Conservation (phyloP, 37 sponge, comb jelly and placozoan species). For the Geodia barretti region DNA sequence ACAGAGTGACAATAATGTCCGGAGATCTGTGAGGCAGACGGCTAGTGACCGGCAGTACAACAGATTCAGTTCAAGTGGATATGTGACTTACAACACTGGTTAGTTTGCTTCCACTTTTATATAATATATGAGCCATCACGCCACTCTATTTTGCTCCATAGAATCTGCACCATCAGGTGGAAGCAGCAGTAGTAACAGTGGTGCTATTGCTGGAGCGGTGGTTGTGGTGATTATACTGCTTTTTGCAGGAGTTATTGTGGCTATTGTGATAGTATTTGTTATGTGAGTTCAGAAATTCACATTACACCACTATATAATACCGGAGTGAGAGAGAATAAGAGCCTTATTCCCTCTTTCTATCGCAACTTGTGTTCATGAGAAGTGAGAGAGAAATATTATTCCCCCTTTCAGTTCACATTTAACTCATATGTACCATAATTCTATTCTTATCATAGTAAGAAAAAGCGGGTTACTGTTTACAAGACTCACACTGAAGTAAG, state of each 20-base stretch:
- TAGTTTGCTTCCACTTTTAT: too few species aligned
- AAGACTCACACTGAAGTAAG: background rate
- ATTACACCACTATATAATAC: too few species aligned
- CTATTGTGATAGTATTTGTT: slow-evolving; percentile 7
- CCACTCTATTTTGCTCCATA: too few species aligned
- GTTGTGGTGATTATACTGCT: slow-evolving; percentile 18
- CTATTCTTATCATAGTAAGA: background rate
- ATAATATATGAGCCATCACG: too few species aligned
- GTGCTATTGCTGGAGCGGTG: slow-evolving; percentile 10
- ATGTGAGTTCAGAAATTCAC: slow-evolving; percentile 12
- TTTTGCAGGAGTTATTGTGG: background rate
- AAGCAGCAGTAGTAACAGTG: background rate
- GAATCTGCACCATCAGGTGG: too few species aligned
- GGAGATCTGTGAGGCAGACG: background rate
- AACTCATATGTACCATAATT: too few species aligned
- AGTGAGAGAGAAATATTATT: too few species aligned
- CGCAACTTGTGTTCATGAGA: too few species aligned
- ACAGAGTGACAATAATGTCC: background rate
- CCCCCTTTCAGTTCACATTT: too few species aligned
- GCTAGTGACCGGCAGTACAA: slow-evolving; percentile 4
- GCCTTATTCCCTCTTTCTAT: too few species aligned
- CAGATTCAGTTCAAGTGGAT: slow-evolving; percentile 17
- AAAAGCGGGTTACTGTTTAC: background rate
- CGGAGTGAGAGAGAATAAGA: too few species aligned
- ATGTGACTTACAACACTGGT: background rate